Conservation (phyloP, 2,113 vertebrate genomes). For the Arothron firmamentum region DNA sequence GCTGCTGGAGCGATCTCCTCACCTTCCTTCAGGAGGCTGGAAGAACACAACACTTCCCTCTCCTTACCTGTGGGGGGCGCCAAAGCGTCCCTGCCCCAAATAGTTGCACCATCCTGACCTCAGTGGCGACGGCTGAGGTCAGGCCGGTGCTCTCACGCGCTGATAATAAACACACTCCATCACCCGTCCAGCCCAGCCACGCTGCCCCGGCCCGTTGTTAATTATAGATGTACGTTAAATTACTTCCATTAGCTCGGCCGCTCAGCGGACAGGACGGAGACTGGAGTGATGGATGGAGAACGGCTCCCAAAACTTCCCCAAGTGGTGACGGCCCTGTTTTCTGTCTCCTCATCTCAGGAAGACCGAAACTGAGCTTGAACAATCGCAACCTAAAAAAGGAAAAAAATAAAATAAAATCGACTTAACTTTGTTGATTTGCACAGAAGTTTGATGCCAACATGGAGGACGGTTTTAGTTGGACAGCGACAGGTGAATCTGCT, state of each 20-base stretch:
- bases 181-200: constrained; percentile 73
- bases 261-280: constrained; percentile 70
- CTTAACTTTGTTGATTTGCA: no score
- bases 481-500: no score
- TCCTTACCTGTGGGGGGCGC: constrained; percentile 44
- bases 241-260: constrained; percentile 87
- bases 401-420: no score
- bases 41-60: constrained; percentile 51
- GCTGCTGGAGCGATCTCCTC: constrained; percentile 33
- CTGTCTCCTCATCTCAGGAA: no score
- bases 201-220: constrained; percentile 83
- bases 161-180: constrained; percentile 81
- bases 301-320: constrained; percentile 60
- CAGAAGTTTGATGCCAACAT: no score
- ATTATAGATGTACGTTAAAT: constrained; percentile 97
- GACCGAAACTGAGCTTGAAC: no score
- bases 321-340: constrained; percentile 47
- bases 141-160: constrained; percentile 61
- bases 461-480: no score
- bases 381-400: no score
- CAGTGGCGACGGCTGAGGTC: constrained; percentile 61
- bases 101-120: constrained; percentile 52
- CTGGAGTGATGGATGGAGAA: constrained; percentile 76
- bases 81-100: constrained; percentile 52
- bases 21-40: constrained; percentile 52